Conservation (phyloP, 2,888 invertebrate species). For the Allacma fusca region DNA sequence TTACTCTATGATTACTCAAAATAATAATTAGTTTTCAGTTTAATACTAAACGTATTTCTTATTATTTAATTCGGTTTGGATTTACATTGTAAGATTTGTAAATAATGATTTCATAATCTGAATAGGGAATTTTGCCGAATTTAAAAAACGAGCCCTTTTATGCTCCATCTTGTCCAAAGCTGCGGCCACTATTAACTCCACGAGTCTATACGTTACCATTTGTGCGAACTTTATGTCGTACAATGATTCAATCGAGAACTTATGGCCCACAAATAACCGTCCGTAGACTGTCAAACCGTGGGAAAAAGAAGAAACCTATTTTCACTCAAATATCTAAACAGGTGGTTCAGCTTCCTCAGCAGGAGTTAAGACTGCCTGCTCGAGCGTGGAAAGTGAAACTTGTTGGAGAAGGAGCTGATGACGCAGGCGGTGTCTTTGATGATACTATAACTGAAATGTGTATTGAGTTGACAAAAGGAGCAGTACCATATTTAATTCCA, state of each 20-base stretch:
- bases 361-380: conserved; percentile 71
- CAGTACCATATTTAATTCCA: conserved; percentile 70
- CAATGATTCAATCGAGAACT: conserved; percentile 74
- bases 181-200: conserved; percentile 69
- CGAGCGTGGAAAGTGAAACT: conserved; percentile 75
- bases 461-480: conserved; percentile 70
- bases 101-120: neutral
- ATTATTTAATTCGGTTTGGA: too few relatives aligned
- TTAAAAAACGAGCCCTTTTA: conserved; percentile 63
- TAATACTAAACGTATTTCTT: too few relatives aligned
- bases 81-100: too few relatives aligned
- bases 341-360: conserved; percentile 70
- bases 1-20: too few relatives aligned
- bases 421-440: conserved; percentile 75
- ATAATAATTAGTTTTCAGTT: too few relatives aligned
- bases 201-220: conserved; percentile 72
- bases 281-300: conserved; percentile 69
- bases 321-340: conserved; percentile 73
- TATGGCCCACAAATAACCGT: conserved; percentile 74
- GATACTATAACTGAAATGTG: conserved; percentile 76
- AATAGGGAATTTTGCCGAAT: conserved; percentile 64
- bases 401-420: conserved; percentile 74
- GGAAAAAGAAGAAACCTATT: conserved; percentile 70
- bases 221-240: conserved; percentile 72
- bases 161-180: conserved; percentile 65